phyloP scores from a whole-genome alignment of 2,888 invertebrate genomes.

The Scaptomyza cyrtandrae region DNA sequence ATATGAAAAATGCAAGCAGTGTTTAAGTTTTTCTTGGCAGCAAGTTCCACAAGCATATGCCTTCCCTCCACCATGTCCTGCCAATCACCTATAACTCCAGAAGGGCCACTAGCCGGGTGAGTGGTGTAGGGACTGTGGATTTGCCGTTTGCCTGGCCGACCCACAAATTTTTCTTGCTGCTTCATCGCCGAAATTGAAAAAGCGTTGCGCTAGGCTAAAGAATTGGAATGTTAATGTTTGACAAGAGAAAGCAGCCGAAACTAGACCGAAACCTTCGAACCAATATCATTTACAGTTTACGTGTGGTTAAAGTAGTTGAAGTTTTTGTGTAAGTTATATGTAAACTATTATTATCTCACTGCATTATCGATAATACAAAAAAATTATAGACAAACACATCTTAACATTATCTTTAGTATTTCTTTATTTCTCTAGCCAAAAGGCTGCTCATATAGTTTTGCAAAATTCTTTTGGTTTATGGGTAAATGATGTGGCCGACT shows the following conservation, averaged over 20 bases:
- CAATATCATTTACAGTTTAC: slow-evolving; percentile 35
- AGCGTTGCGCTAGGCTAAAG: slow-evolving; percentile 31
- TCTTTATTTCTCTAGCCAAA: background rate
- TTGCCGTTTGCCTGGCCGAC: slow-evolving; percentile 45
- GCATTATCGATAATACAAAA: too few relatives aligned
- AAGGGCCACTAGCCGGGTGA: background rate
- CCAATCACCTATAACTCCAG: background rate
- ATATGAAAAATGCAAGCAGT: slow-evolving; percentile 77
- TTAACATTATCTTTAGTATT: too few relatives aligned
- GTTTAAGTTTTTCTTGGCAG: slow-evolving; percentile 66
- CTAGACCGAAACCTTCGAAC: background rate
- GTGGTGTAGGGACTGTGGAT: slow-evolving; percentile 24
- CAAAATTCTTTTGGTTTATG: slow-evolving; percentile 19
- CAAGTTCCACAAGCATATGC: slow-evolving; percentile 31
- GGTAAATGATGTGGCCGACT: slow-evolving; percentile 57
- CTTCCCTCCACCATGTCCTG: slow-evolving; percentile 2
- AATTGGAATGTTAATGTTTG: slow-evolving; percentile 45
- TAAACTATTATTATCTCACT: too few relatives aligned
- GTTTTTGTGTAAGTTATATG: background rate
- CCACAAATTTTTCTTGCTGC: slow-evolving; percentile 52
- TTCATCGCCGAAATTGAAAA: slow-evolving; percentile 76
- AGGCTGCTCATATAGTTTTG: slow-evolving; percentile 4
- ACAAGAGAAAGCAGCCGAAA: slow-evolving; percentile 17
- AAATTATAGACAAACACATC: too few relatives aligned
- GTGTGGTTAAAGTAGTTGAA: background rate